Evolutionary conservation across 1,140 invertebrate species (phyloP), one percentile per base, ranked within the genome.

Genomic region (Propsilocerus akamusi): DNA sequence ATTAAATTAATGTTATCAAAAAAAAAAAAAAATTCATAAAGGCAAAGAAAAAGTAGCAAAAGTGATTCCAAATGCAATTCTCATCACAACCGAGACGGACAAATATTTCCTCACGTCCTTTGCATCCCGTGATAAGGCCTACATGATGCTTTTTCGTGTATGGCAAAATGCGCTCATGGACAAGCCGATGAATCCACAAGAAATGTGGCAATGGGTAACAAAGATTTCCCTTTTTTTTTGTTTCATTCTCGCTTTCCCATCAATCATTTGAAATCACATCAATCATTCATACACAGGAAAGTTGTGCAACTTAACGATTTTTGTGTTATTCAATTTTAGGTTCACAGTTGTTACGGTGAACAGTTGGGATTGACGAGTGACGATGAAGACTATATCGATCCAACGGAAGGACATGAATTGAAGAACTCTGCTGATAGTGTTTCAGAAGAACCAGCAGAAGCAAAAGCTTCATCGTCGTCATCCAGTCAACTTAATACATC

Each of bases 101-200:
- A 92, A 89, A 63, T 83, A 84, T 65, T 96, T 96, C 69, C 83
- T 97, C 53, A 89, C 92, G 12, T 93, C 90, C 24, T 94, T 96
- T 66, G 81, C 82, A 20, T 78, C 89, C 20, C 68, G 92, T 37
- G 92, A 97, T 68, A 94, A 95, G 66, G 82, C 88, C 2, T 95
- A 88, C 73, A 74, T 94, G 56, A 94, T 93, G 85, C 73, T 96
- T 57, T 94, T 95, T 71, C 75, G 88, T 56, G 77, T 95, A 55
- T 96, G 92, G 92, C 91, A 96, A 70, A 94, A 92, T 75, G 86
- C 86, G 53, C 75, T 96, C 30, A 78, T 94, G 71, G 86, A 88
- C 58, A 80, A 92, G 75, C 83, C 80, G 52, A 83, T 94, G 77
- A 74, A 76, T 54, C 78, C 79, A 48, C 78, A 85, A 60, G 86